Percentiles rank a stretch among this genome's conserved stretches.
These are phyloP conservation scores for Fulmarus glacialis DNA, from an alignment of 2,113 vertebrate genomes.

Conservation along the genomic window DNA sequence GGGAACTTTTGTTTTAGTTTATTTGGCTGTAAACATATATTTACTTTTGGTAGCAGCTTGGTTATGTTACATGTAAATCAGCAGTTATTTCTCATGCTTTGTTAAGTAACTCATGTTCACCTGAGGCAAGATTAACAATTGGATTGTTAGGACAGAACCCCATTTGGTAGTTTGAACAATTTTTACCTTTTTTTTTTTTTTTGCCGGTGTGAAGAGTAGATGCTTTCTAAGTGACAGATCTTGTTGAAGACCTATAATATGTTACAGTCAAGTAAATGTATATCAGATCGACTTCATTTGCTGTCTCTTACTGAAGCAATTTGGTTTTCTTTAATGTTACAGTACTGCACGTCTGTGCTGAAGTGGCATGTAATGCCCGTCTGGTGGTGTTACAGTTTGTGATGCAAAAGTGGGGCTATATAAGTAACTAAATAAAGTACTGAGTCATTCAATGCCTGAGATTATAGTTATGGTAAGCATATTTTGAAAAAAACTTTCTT, in stretches of 20 bases:
- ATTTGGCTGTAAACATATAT: neutral
- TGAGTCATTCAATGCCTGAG: neutral
- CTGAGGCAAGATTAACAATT: neutral
- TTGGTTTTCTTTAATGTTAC: neutral
- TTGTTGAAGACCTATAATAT: neutral
- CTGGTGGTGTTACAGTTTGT: neutral
- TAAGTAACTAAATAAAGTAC: neutral
- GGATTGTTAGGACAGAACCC: neutral
- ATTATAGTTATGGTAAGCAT: neutral
- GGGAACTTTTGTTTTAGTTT: neutral
- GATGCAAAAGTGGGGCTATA: neutral
- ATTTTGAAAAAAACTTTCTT: neutral
- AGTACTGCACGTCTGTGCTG: accelerated
- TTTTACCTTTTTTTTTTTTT: too few relatives aligned
- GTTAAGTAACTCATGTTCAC: neutral
- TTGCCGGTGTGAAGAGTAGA: neutral
- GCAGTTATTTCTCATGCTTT: neutral
- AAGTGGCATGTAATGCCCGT: accelerated
- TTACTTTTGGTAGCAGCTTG: neutral
- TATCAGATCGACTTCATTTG: neutral
- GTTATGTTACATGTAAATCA: neutral
- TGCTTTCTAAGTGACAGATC: neutral
- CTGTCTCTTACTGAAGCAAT: neutral
- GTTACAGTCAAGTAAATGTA: neutral
- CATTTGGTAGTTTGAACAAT: neutral